Base-by-base conservation (phyloP, 1,140 invertebrate genomes). In the Battus philenor region DNA sequence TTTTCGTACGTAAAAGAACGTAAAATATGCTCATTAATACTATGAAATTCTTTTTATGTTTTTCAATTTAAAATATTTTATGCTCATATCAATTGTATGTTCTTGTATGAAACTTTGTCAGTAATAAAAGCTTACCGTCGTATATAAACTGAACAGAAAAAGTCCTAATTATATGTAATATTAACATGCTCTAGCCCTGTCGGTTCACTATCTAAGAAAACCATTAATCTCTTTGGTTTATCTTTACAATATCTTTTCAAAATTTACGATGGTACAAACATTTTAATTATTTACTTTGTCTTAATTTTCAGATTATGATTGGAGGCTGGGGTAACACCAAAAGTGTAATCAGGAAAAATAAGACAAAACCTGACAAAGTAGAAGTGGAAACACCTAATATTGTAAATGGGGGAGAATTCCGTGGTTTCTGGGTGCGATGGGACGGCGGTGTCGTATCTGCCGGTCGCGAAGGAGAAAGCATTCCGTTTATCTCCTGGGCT, bases 371-470 rank as follows among this genome's bases (percentile, higher is more conserved):
- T 2, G 94, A 96, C 30, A 91, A 92, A 48, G 90, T 90, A 5
- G 91, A 93, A 70, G 89, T 87, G 4, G 89, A 91, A 9, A 94
- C 93, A 1, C 91, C 91, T 0, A 87, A 84, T 20, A 90, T 94
- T 52, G 70, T 95, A 22, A 91, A 88, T 61, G 86, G 60, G 1
- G 89, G 90, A 20, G 93, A 95, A 65, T 91, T 90, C 72, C 90
- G 92, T 33, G 92, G 91, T 8, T 96, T 96, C 81, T 95, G 94
- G 93, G 88, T 96, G 10, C 89, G 93, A 50, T 95, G 93, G 92
- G 86, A 88, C 31, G 88, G 90, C 55, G 92, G 91, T 43, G 87
- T 86, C 13, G 78, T 93, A 13, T 89, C 89, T 10, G 91, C 91
- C 10, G 92, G 93, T 10, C 88, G 87, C 33, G 91, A 93, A 66